Evolutionary conservation across 1,140 invertebrate genomes (phyloP), one percentile per base, ranked within the genome.

Genomic region (Drosophila mauritiana): DNA sequence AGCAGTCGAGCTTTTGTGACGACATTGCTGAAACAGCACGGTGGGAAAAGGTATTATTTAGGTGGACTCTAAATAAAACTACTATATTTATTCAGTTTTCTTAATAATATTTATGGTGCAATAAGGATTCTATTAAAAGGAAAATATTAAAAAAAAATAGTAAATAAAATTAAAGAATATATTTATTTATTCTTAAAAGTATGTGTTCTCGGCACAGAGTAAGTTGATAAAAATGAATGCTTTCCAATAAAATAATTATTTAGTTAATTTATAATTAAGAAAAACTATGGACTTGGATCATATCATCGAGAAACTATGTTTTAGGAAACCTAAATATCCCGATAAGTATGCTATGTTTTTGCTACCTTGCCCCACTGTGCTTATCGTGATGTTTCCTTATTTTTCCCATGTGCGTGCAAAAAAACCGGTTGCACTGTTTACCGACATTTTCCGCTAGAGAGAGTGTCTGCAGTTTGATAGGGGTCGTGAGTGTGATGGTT

Each of bases 401-500:
- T 57, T 52, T 67, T 46, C 27, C 73, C 40, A 49, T 72, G 70
- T 68, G 70, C 56, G 59, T 40, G 79, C 65, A 79, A 36, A 75
- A 74, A 75, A 88, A 88, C 83, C 83, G 83, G 83, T 88, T 88
- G 82, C 83, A 86, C 75, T 86, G 83, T 88, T 88, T 88, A 88
- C 83, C 83, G 83, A 86, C 83, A 88, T 86, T 86, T 88, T 88
- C 83, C 83, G 78, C 78, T 42, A 78, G 68, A 63, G 64, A 43
- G 53, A 64, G 53, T 53, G 46, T 52, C 37, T 68, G 61, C 62
- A 62, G 46, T 43, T 51, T 12, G 13, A 22, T 10, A 17, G 22
- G 31, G 25, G 22, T 57, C 36, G 6, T 39, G 15, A 40, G 17
- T 36, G 25, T 53, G 53, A 39, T 22, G 20, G 20, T 22, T 22